Evolutionary conservation across 64 coral and sea anemone genomes (phyloP).

Genomic region (Montipora cactus): DNA sequence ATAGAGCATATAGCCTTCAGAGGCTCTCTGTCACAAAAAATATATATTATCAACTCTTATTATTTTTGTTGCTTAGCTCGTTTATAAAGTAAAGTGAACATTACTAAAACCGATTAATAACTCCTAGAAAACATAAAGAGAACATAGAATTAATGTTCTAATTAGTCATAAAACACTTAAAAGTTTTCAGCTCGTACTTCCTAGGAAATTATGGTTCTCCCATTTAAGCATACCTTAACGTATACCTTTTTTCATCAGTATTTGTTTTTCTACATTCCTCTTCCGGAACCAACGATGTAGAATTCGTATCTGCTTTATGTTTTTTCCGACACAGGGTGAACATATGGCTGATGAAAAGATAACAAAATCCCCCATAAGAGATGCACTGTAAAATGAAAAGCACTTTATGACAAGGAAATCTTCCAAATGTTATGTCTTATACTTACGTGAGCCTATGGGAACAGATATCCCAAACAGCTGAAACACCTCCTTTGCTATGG

Average conservation of each 20-base stretch:
- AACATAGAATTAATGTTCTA: not conserved
- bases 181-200: slow-evolving; percentile 12
- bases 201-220: slow-evolving; percentile 10
- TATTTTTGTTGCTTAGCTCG: slow-evolving; percentile 13
- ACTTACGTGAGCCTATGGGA: slow-evolving; percentile 65
- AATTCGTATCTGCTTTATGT: not conserved
- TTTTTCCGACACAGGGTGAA: slow-evolving; percentile 3
- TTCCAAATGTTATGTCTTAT: not conserved
- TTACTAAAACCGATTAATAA: not conserved
- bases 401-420: not conserved
- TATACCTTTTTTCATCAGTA: not conserved
- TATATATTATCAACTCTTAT: not conserved
- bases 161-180: not conserved
- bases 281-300: not conserved
- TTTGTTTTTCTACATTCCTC: slow-evolving; percentile 5
- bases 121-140: not conserved
- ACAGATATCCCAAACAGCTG: too few relatives aligned
- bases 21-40: slow-evolving; percentile 6
- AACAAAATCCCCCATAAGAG: not conserved
- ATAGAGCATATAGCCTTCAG: not conserved
- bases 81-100: not conserved
- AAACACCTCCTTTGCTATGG: too few relatives aligned
- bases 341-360: not conserved
- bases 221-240: not conserved
- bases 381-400: not conserved